A percentile compares a stretch with the other conserved stretches of the same genome.
These are phyloP conservation scores for Nesidiocoris tenuis DNA, from an alignment of 2,888 invertebrate species.

Conservation along the genomic window DNA sequence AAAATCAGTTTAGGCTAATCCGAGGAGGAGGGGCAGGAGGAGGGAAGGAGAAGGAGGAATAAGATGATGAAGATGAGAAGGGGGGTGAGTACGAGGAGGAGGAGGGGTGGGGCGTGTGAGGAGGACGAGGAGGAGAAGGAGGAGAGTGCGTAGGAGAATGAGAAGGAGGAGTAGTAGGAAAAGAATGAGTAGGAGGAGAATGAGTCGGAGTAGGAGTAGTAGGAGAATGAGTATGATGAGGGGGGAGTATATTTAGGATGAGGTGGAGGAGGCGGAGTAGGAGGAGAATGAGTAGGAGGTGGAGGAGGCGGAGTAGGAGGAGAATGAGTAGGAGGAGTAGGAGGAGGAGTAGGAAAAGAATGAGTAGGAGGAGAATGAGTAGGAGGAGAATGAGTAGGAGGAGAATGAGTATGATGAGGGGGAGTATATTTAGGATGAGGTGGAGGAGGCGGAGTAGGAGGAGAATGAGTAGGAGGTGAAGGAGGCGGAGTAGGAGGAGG, in stretches of 20 bases:
- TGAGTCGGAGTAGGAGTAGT: not conserved
- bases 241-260: not conserved
- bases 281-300: too few relatives aligned
- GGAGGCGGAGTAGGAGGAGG: too few relatives aligned
- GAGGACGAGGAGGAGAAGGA: not conserved
- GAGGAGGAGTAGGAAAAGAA: too few relatives aligned
- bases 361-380: too few relatives aligned
- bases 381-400: too few relatives aligned
- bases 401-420: not conserved
- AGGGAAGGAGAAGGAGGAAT: not conserved
- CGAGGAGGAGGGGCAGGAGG: not conserved
- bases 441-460: too few relatives aligned
- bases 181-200: too few relatives aligned
- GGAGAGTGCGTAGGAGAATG: not conserved
- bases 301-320: too few relatives aligned
- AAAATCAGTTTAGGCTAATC: slow-evolving; percentile 1
- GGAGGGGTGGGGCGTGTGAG: not conserved
- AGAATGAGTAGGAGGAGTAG: too few relatives aligned
- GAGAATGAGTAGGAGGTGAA: too few relatives aligned
- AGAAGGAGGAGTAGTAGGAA: not conserved
- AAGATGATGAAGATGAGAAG: not conserved
- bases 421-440: not conserved
- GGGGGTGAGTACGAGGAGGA: not conserved
- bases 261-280: too few relatives aligned
- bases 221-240: not conserved